phyloP scores from a whole-genome alignment of 2,888 invertebrate species.

The Nycteola revayana region DNA sequence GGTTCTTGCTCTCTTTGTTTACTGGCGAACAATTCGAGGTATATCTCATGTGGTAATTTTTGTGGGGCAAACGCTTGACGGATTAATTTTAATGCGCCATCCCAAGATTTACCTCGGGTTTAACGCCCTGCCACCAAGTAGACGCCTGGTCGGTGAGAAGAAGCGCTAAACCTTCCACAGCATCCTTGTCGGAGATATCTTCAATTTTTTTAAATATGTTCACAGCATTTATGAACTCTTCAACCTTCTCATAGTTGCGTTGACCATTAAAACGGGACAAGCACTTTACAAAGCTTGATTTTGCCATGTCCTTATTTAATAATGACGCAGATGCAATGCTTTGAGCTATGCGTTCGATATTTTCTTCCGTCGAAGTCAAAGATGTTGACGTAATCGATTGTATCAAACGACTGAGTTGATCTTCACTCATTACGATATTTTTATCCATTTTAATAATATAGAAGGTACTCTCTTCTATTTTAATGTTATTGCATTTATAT shows the following conservation, averaged over 20 bases:
- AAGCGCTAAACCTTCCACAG: not conserved
- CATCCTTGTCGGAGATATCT: not conserved
- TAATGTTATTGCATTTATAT: not conserved
- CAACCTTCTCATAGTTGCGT: not conserved
- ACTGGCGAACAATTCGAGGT: not conserved
- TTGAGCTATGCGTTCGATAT: not conserved
- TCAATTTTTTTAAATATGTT: not conserved
- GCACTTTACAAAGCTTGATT: not conserved
- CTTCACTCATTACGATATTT: not conserved
- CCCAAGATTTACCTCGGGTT: not conserved
- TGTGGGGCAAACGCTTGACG: slow-evolving; percentile 1
- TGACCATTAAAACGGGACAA: not conserved
- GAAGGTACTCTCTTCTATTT: not conserved
- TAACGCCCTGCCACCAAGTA: not conserved
- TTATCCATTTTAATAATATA: not conserved
- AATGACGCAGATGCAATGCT: not conserved
- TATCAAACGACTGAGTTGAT: not conserved
- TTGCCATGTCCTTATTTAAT: not conserved
- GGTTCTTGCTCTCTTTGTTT: not conserved
- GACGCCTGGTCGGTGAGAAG: not conserved
- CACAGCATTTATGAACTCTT: not conserved
- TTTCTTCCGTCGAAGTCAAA: not conserved
- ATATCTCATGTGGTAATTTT: slow-evolving; percentile 2
- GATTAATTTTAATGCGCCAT: not conserved
- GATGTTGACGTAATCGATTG: not conserved